Evolutionary conservation across 2,797 vertebrate species (phyloP), one percentile per base, ranked within the genome.

Genomic region (Aselliscus stoliczkanus): DNA sequence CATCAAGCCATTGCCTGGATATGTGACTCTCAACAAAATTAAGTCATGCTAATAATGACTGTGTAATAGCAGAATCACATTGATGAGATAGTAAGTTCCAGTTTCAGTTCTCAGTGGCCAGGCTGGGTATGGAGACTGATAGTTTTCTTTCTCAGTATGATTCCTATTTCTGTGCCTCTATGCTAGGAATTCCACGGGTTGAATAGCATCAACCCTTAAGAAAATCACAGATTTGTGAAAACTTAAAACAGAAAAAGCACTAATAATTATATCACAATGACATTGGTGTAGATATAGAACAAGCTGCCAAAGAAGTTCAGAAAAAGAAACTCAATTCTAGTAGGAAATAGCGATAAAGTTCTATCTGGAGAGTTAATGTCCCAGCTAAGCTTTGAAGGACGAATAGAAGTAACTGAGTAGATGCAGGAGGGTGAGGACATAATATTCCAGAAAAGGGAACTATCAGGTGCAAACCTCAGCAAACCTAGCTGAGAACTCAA

Each of bases 221-320:
- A 11, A 23, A 67, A 50, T 93, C 47, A 60, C 17, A 93, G 44
- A 93, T 69, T n/a, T 34, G 39, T 54, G 37, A 81, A 75, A 21
- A 62, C 4, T 73, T 12, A 50, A 50, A 50, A 14, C 25, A 29
- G 20, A 50, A n/a, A 54, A 77, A 50, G 4, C 21, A 37, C 13
- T 25, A 79, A 69, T 56, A 60, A 27, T 88, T 64, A 73, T 29
- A 18, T 1, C 21, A 70, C 13, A 65, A 25, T 54, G 20, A 31
- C 42, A 7, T 27, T 95, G 42, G 25, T 25, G 15, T 82, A 85
- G 18, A 0, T 39, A 27, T 21, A 27, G 27, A 92, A 75, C 9
- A 89, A 64, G 13, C 0, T 54, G 10, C 11, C n/a, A 70, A 65
- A 15, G 9, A 77, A 47, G 17, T 67, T 73, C 39, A 95, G 23